Percentiles rank a stretch among this genome's conserved stretches.
Evolutionary conservation across 2,797 vertebrate genomes (phyloP).

Genomic region (Parauchenoglanis ngamensis): DNA sequence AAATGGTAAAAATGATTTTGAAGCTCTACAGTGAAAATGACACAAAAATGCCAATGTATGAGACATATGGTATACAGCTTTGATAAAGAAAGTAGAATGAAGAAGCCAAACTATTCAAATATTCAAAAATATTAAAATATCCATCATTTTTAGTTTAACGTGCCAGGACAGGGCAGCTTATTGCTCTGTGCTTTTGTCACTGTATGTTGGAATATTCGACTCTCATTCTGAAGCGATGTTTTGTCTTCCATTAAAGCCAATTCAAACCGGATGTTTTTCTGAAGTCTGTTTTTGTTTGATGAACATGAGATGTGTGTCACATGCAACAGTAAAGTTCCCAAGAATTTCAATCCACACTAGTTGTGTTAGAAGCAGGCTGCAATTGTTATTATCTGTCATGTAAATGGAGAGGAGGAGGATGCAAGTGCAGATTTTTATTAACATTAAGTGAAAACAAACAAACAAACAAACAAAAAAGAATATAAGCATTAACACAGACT

Average conservation of each 20-base stretch:
- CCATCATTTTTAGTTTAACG: neutral
- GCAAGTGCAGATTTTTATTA: too few relatives aligned
- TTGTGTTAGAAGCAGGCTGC: neutral
- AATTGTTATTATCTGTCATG: neutral
- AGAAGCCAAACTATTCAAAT: neutral
- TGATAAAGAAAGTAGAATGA: neutral
- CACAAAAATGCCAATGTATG: neutral
- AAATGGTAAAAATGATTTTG: neutral
- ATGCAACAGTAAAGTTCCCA: neutral
- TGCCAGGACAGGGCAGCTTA: neutral
- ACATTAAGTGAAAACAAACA: too few relatives aligned
- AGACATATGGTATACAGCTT: neutral
- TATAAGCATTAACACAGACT: too few relatives aligned
- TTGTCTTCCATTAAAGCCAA: neutral
- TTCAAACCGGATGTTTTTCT: neutral
- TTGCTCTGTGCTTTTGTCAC: neutral
- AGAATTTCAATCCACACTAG: neutral
- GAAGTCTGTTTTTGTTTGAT: neutral
- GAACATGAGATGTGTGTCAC: neutral
- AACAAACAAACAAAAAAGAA: too few relatives aligned
- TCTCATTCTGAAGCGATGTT: neutral
- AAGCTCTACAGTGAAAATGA: neutral
- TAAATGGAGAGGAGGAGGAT: too few relatives aligned
- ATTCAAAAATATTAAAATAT: constrained; percentile 4
- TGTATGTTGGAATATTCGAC: neutral